Evolutionary conservation across 2,888 invertebrate species (phyloP).

Genomic region (Drosophila rellima): DNA sequence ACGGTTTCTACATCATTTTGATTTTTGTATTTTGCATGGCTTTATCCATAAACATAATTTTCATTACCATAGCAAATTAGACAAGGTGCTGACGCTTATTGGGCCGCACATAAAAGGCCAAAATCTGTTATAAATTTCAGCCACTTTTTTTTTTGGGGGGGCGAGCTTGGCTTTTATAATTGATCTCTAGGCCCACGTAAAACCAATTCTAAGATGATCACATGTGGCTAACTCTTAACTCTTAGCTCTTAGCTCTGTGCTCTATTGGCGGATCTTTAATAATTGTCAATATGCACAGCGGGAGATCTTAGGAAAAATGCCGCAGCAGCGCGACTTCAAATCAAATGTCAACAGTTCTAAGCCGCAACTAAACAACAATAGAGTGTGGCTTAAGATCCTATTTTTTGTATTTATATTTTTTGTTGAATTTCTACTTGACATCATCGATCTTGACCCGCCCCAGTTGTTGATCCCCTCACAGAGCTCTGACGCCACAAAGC

Average conservation of each 20-base stretch:
- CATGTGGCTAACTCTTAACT: constrained; percentile 42
- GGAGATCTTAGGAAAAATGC: constrained; percentile 56
- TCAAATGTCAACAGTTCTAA: constrained; percentile 74
- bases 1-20: constrained; percentile 28
- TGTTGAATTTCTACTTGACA: constrained; percentile 53
- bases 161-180: constrained; percentile 40
- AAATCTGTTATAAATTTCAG: constrained; percentile 61
- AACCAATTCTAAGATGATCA: constrained; percentile 39
- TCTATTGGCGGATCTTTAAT: constrained; percentile 41
- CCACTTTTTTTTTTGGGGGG: constrained; percentile 16
- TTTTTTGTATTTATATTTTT: constrained; percentile 1
- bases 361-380: constrained; percentile 46
- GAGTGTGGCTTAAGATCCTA: constrained; percentile 43
- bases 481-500: constrained; percentile 71
- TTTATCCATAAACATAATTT: constrained; percentile 70
- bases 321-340: constrained; percentile 53
- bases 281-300: constrained; percentile 69
- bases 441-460: constrained; percentile 77
- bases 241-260: constrained; percentile 6
- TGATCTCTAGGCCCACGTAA: constrained; percentile 51
- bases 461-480: constrained; percentile 57
- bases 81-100: constrained; percentile 82
- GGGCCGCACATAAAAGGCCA: constrained; percentile 52
- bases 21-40: constrained; percentile 58
- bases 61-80: constrained; percentile 82